Evolutionary conservation across 2,888 invertebrate species (phyloP).

Genomic region (Drosophila subsilvestris): DNA sequence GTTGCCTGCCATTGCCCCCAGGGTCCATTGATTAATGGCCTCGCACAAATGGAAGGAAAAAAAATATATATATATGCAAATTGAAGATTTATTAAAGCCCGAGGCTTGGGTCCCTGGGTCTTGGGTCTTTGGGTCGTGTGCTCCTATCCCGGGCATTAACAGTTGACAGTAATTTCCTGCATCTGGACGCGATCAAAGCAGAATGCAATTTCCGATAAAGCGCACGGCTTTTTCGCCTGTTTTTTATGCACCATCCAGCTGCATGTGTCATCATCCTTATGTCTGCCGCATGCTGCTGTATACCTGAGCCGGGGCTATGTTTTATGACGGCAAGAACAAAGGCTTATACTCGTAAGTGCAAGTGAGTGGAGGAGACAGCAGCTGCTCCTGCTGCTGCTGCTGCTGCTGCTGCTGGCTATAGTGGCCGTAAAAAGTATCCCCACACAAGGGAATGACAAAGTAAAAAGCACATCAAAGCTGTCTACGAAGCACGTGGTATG

Average conservation of each 20-base stretch:
- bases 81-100: slow-evolving; percentile 46
- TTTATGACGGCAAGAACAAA: slow-evolving; percentile 49
- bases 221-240: slow-evolving; percentile 18
- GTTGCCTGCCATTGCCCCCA: slow-evolving; percentile 32
- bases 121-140: slow-evolving; percentile 16
- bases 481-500: slow-evolving; percentile 7
- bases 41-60: slow-evolving; percentile 22
- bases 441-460: slow-evolving; percentile 40
- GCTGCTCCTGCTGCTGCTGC: background rate
- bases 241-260: slow-evolving; percentile 44
- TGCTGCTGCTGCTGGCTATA: slow-evolving; percentile 14
- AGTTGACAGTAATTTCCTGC: slow-evolving; percentile 70
- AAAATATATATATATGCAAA: slow-evolving; percentile 35
- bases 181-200: slow-evolving; percentile 59
- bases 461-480: slow-evolving; percentile 52
- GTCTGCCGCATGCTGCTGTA: slow-evolving; percentile 9
- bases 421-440: slow-evolving; percentile 21
- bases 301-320: slow-evolving; percentile 34
- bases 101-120: slow-evolving; percentile 14
- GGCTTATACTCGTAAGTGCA: slow-evolving; percentile 42
- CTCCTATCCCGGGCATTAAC: slow-evolving; percentile 32
- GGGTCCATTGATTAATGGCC: slow-evolving; percentile 39
- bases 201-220: slow-evolving; percentile 76
- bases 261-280: slow-evolving; percentile 47
- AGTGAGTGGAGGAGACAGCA: slow-evolving; percentile 7